Base-by-base conservation (phyloP, 2,888 invertebrate species). In the Drepanosiphum platanoidis region DNA sequence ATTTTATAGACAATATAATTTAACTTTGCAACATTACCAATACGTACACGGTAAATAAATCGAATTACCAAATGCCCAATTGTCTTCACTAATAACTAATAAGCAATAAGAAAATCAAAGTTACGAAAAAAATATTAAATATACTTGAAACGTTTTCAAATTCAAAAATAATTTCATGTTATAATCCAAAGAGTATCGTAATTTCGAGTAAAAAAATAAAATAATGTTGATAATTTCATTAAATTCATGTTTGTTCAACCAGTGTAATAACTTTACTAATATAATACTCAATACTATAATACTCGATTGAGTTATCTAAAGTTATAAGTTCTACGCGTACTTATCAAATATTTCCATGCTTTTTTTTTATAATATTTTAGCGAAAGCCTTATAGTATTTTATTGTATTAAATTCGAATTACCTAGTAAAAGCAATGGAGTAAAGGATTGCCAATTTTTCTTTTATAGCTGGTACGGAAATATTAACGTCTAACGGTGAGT, bases 391-490 rank as follows among this genome's bases (percentile, higher is more conserved):
- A 18, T 22, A 52, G 0, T 52, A 52, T 18, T 18, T 18, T 3
- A 52, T 52, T 52, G 22, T 52, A 15, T 64, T 30, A 27, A 78
- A 78, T 78, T n/a, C n/a, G n/a, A n/a, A 42, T 32, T 90, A 94
- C 94, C 95, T 93, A 87, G 94, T 92, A 89, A 96, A 96, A 13
- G 96, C 96, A 86, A 93, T 93, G 88, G 94, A 93, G 90, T 96
- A 96, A 46, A 96, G 90, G 88, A 93, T 92, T 3, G 95, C 95
- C 86, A 96, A 91, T 89, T 93, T 93, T 87, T 94, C 91, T 90
- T 95, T 95, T 68, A 96, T 91, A 77, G 86, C 87, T 42, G 82
- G 86, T 71, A 72, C 36, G 9, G 87, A 86, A 68, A 87, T 78
- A 87, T 88, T 87, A 82, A 87, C 87, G 77, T 88, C 87, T 39